Percentiles rank a stretch among this genome's conserved stretches.
Conservation (phyloP, 2,888 invertebrate genomes). For the Dromius quadrimaculatus region DNA sequence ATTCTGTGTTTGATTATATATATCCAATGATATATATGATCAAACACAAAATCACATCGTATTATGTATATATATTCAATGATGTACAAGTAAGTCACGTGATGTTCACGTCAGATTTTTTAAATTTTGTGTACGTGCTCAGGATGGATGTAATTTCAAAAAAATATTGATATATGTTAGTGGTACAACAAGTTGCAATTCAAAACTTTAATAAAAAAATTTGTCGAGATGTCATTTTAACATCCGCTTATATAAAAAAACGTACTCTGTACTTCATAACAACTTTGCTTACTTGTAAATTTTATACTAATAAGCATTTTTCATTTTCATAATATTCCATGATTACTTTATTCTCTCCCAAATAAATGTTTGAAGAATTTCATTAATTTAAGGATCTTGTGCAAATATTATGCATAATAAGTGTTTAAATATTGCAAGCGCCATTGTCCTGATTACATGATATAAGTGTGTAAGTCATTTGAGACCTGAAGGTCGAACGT, state of each 20-base stretch:
- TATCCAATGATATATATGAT: too few relatives aligned
- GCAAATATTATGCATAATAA: neutral
- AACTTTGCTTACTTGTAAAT: constrained; percentile 5
- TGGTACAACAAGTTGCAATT: neutral
- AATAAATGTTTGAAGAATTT: too few relatives aligned
- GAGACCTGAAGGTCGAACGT: constrained; percentile 40
- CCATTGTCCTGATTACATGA: constrained; percentile 30
- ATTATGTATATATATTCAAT: too few relatives aligned
- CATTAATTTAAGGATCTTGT: neutral
- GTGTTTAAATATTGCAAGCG: constrained; percentile 1
- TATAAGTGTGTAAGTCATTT: constrained; percentile 21
- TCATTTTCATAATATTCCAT: neutral
- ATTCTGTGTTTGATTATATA: too few relatives aligned
- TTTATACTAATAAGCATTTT: neutral
- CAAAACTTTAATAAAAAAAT: neutral
- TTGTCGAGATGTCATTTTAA: neutral
- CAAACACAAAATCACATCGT: too few relatives aligned
- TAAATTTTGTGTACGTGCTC: too few relatives aligned
- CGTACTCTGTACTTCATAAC: neutral
- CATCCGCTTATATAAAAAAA: constrained; percentile 11
- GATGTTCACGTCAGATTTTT: too few relatives aligned
- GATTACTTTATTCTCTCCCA: too few relatives aligned
- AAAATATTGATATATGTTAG: constrained; percentile 25
- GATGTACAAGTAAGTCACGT: too few relatives aligned
- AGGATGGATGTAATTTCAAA: too few relatives aligned